These are phyloP conservation scores for Bovichtus diacanthus DNA, from an alignment of 2,797 vertebrate species.

Conservation along the genomic window DNA sequence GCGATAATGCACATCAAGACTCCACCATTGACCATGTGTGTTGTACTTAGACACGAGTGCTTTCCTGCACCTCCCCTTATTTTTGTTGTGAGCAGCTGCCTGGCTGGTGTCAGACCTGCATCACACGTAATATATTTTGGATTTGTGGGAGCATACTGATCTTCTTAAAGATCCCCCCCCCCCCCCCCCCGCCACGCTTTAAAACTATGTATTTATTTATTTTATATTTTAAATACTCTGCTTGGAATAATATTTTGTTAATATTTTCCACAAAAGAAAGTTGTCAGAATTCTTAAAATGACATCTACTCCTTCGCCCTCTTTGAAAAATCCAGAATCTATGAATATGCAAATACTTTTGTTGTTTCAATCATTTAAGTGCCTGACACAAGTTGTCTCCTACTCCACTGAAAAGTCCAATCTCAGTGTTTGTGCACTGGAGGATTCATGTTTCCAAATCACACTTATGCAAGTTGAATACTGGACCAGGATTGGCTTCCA, in stretches of 20 bases:
- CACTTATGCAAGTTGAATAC: background rate
- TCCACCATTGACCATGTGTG: background rate
- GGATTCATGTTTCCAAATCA: slow-evolving; percentile 4
- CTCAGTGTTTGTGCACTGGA: background rate
- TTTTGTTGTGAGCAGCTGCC: background rate
- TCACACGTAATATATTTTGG: background rate
- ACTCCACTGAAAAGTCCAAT: background rate
- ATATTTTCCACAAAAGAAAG: background rate
- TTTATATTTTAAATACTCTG: too few relatives aligned
- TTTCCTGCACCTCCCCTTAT: background rate
- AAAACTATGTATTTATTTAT: too few relatives aligned
- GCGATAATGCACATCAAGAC: background rate
- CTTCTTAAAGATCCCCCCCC: background rate
- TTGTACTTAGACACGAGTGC: background rate
- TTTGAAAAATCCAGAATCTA: background rate
- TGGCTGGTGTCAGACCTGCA: background rate
- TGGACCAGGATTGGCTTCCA: background rate
- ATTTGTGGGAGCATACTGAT: background rate
- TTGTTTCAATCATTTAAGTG: background rate
- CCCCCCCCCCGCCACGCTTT: background rate
- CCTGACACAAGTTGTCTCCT: background rate
- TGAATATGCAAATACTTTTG: background rate
- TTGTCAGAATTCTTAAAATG: background rate
- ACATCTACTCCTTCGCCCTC: background rate
- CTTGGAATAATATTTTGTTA: background rate